A percentile compares a stretch with the other conserved stretches of the same genome.
These are phyloP conservation scores for Hetaerina americana DNA, from an alignment of 1,140 invertebrate species.

Conservation along the genomic window DNA sequence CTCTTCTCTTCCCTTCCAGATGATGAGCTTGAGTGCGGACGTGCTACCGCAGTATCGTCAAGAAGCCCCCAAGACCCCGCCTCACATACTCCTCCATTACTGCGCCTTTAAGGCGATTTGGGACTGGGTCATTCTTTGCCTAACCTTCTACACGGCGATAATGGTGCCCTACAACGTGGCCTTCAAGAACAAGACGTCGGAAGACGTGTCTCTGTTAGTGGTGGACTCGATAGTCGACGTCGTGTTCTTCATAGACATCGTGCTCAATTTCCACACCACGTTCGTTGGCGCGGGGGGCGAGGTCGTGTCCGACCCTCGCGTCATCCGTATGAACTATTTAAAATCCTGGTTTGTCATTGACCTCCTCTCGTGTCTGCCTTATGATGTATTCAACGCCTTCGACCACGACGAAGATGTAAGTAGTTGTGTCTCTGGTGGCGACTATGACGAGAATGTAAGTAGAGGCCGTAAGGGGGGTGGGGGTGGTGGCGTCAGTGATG, in stretches of 20 bases:
- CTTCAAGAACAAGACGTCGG: conserved; percentile 98
- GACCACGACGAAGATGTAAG: conserved; percentile 96
- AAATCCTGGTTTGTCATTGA: conserved; percentile 99
- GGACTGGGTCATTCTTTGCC: conserved; percentile 99
- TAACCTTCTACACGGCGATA: conserved; percentile 99
- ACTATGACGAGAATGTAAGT: conserved; percentile 22
- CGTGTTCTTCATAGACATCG: conserved; percentile 99
- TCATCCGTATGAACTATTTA: conserved; percentile 96
- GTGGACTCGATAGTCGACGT: conserved; percentile 99
- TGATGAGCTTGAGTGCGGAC: conserved; percentile 93
- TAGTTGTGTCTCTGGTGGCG: conserved; percentile 20
- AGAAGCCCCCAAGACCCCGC: conserved; percentile 98
- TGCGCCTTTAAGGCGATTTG: conserved; percentile 97
- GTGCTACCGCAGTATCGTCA: conserved; percentile 98
- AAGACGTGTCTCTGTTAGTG: conserved; percentile 91
- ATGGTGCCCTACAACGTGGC: conserved; percentile 99
- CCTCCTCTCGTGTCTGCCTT: conserved; percentile 95
- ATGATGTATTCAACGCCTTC: conserved; percentile 99
- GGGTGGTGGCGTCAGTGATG: not conserved
- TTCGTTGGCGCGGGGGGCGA: conserved; percentile 97
- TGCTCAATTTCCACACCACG: conserved; percentile 99
- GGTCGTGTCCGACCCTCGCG: conserved; percentile 94
- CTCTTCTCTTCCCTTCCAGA: conserved; percentile 43
- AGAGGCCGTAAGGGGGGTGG: too few relatives aligned
- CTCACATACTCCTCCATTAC: conserved; percentile 94